A percentile compares a stretch with the other conserved stretches of the same genome.
These are phyloP conservation scores for Pseudolaguvia tuberculata DNA, from an alignment of 2,113 vertebrate genomes.

Conservation along the genomic window DNA sequence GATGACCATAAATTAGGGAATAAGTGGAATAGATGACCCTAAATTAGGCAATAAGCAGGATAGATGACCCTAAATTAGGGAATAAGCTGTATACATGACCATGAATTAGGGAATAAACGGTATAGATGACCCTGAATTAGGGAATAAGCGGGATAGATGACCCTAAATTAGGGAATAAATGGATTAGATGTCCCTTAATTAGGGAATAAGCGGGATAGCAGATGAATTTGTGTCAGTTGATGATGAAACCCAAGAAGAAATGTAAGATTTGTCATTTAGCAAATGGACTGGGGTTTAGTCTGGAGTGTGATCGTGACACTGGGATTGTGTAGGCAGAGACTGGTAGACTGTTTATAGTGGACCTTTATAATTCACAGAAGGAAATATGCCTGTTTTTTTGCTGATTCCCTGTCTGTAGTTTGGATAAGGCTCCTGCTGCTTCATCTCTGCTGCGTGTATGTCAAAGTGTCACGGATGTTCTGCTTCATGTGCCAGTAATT, in stretches of 20 bases:
- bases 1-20: too few species aligned
- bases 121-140: too few species aligned
- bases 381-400: constrained; percentile 17
- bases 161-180: too few species aligned
- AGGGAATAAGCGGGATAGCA: too few species aligned
- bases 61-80: too few species aligned
- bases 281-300: background rate
- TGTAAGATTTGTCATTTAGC: background rate
- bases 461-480: constrained; percentile 56
- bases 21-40: too few species aligned
- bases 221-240: background rate
- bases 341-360: constrained; percentile 5
- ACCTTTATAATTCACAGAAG: constrained; percentile 14
- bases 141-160: too few species aligned
- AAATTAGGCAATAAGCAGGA: too few species aligned
- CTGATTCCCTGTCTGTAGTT: constrained; percentile 44
- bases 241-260: background rate
- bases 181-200: too few species aligned
- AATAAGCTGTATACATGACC: too few species aligned
- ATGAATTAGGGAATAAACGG: too few species aligned
- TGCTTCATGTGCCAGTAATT: constrained; percentile 64
- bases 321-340: background rate
- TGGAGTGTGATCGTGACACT: background rate
- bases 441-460: constrained; percentile 52
- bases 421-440: constrained; percentile 53